phyloP scores from a whole-genome alignment of 1,140 invertebrate genomes.

The Drosophila rhopaloa region DNA sequence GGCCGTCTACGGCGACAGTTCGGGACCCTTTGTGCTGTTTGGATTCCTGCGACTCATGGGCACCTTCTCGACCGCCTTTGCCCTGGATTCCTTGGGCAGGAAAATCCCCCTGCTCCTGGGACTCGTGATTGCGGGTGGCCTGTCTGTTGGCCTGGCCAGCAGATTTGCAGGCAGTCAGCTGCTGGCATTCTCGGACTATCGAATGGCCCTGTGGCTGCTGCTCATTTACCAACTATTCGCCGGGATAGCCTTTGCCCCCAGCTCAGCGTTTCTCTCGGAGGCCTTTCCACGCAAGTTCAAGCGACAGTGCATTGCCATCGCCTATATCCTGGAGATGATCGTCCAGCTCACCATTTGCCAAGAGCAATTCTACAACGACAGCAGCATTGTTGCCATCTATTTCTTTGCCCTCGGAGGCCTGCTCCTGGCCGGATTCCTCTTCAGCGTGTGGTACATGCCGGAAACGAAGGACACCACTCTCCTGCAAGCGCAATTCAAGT shows the following conservation, averaged over 20 bases:
- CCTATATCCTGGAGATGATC: constrained; percentile 55
- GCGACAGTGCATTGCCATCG: constrained; percentile 59
- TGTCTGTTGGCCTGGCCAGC: constrained; percentile 56
- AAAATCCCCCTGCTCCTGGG: constrained; percentile 61
- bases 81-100: constrained; percentile 61
- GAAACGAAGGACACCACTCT: constrained; percentile 69
- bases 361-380: constrained; percentile 14
- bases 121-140: constrained; percentile 47
- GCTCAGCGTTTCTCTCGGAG: constrained; percentile 68
- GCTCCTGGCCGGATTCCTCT: constrained; percentile 46
- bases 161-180: constrained; percentile 27
- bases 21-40: constrained; percentile 64
- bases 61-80: constrained; percentile 44
- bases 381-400: constrained; percentile 9
- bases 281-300: constrained; percentile 70
- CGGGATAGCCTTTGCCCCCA: constrained; percentile 59
- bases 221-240: constrained; percentile 65
- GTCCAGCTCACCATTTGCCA: constrained; percentile 52
- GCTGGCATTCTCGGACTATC: constrained; percentile 20
- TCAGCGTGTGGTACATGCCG: constrained; percentile 62
- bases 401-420: constrained; percentile 56
- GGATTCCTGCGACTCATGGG: constrained; percentile 58
- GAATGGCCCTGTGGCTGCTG: constrained; percentile 63
- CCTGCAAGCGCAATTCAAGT: constrained; percentile 65
- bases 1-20: constrained; percentile 43